A percentile compares a stretch with the other conserved stretches of the same genome.
Conservation (phyloP, 2,797 vertebrate species). For the Enteromius afrohamiltoni region DNA sequence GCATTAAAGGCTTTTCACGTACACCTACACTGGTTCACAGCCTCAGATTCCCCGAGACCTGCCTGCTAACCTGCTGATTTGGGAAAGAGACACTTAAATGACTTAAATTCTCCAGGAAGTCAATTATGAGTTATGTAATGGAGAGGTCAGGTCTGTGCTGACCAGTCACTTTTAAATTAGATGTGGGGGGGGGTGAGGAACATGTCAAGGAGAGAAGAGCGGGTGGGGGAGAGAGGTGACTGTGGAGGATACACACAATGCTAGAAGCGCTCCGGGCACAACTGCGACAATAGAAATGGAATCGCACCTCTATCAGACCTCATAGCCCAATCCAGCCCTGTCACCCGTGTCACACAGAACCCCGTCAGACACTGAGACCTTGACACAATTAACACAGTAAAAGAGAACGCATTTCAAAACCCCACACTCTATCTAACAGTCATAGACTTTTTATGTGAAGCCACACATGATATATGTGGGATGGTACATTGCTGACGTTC, state of each 20-base stretch:
- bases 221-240: slow-evolving; percentile 36
- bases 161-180: slow-evolving; percentile 58
- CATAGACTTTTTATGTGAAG: slow-evolving; percentile 34
- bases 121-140: slow-evolving; percentile 38
- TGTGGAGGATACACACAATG: slow-evolving; percentile 15
- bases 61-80: slow-evolving; percentile 44
- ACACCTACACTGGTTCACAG: slow-evolving; percentile 25
- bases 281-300: slow-evolving; percentile 10
- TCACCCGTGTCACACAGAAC: not conserved
- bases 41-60: slow-evolving; percentile 22
- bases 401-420: slow-evolving; percentile 21
- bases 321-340: slow-evolving; percentile 1
- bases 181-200: slow-evolving; percentile 23
- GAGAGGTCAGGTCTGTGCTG: slow-evolving; percentile 53
- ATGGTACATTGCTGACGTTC: not conserved
- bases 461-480: not conserved
- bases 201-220: slow-evolving; percentile 40
- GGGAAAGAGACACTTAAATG: slow-evolving; percentile 18
- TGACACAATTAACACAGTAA: slow-evolving; percentile 20
- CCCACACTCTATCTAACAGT: not conserved
- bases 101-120: slow-evolving; percentile 31
- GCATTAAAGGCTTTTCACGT: slow-evolving; percentile 25
- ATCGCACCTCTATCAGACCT: slow-evolving; percentile 36
- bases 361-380: slow-evolving; percentile 5
- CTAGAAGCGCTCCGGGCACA: slow-evolving; percentile 1